A percentile compares a stretch with the other conserved stretches of the same genome.
These are phyloP conservation scores for Botia kubotai DNA, from an alignment of 2,797 vertebrate genomes.

Conservation along the genomic window DNA sequence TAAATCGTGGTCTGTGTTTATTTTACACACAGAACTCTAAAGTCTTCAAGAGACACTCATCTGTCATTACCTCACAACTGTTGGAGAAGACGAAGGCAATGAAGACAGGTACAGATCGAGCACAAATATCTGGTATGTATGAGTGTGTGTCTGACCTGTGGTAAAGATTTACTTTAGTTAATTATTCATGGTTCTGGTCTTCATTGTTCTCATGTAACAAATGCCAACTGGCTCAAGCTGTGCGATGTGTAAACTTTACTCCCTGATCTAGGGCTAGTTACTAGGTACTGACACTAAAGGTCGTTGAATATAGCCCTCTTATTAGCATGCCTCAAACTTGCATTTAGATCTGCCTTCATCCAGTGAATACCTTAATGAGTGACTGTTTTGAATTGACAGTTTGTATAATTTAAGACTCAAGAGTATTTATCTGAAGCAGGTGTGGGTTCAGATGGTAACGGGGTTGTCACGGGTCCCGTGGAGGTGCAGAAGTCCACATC, in stretches of 20 bases:
- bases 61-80: slow-evolving; percentile 77
- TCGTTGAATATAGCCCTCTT: too few relatives aligned
- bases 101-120: slow-evolving; percentile 70
- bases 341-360: too few relatives aligned
- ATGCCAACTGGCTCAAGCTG: too few relatives aligned
- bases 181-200: background rate
- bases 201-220: too few relatives aligned
- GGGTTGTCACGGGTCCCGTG: slow-evolving; percentile 66
- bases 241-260: too few relatives aligned
- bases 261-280: too few relatives aligned
- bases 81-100: slow-evolving; percentile 79
- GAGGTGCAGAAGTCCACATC: slow-evolving; percentile 75
- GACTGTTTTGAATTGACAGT: too few relatives aligned
- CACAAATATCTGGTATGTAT: slow-evolving; percentile 74
- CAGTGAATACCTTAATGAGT: too few relatives aligned
- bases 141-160: background rate
- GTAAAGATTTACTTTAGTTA: background rate
- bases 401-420: background rate
- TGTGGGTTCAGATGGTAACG: slow-evolving; percentile 73
- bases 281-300: too few relatives aligned
- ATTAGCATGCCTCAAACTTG: too few relatives aligned
- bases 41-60: slow-evolving; percentile 81
- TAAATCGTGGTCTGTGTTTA: background rate
- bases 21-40: slow-evolving; percentile 77
- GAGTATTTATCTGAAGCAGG: slow-evolving; percentile 4